A percentile compares a stretch with the other conserved stretches of the same genome.
phyloP scores from a whole-genome alignment of 2,888 invertebrate genomes.

The Drosophila phalerata region DNA sequence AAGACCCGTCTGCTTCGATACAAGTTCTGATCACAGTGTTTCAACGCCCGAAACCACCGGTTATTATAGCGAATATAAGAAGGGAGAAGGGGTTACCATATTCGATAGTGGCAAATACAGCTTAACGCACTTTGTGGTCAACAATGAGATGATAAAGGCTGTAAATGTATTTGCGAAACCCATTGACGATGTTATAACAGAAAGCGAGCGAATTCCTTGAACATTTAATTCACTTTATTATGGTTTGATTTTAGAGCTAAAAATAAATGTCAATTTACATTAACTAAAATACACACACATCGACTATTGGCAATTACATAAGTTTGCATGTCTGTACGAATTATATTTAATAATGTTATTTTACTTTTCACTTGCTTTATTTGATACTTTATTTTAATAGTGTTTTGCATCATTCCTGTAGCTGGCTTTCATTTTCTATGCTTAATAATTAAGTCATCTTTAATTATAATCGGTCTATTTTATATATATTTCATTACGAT shows the following conservation, averaged over 20 bases:
- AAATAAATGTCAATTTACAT: conserved; percentile 71
- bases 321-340: conserved; percentile 42
- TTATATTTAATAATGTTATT: conserved; percentile 46
- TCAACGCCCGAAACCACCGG: neutral
- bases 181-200: neutral
- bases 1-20: conserved; percentile 55
- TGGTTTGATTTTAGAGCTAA: conserved; percentile 59
- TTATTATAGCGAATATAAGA: neutral
- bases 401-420: conserved; percentile 33
- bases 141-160: neutral
- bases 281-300: conserved; percentile 63
- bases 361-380: conserved; percentile 44
- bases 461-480: conserved; percentile 12
- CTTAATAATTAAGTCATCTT: conserved; percentile 26
- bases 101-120: neutral
- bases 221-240: conserved; percentile 78
- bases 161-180: neutral
- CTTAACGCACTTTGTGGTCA: conserved; percentile 12
- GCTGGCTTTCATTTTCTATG: conserved; percentile 57
- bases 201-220: conserved; percentile 35
- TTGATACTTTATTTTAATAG: conserved; percentile 7
- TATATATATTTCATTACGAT: conserved; percentile 4
- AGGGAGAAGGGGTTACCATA: neutral
- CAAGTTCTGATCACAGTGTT: no score
- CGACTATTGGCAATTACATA: conserved; percentile 64